Base-by-base conservation (phyloP, 2,888 invertebrate species). In the Amaurobius ferox region DNA sequence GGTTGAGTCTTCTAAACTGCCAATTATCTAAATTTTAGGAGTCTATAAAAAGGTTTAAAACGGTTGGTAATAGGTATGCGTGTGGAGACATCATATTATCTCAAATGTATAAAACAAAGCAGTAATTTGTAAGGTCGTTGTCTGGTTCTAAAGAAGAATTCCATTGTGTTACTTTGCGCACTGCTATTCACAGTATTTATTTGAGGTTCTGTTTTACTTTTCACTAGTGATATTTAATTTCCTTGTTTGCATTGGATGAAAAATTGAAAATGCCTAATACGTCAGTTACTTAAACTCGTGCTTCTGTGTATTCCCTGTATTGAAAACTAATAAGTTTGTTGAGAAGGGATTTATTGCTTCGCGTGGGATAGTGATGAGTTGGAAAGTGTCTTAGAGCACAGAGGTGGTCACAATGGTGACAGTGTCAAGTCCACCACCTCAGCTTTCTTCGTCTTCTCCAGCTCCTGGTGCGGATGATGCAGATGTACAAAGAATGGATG, bases 271-370 rank as follows among this genome's bases (percentile, higher is more conserved):
- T 80, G 80, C 44, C 28, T 9, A 61, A 80, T 67, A 73, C 73
- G n/a, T 80, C 80, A 3, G 73, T 80, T 16, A 80, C 80, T 39
- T 80, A 80, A 80, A 16, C 19, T n/a, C 11, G 23, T 55, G 55
- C 6, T 23, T 44, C 44, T 11, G 44, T 16, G 16, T 16, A 16
- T 11, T n/a, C n/a, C n/a, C n/a, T n/a, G n/a, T n/a, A n/a, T n/a
- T n/a, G n/a, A n/a, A n/a, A n/a, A n/a, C n/a, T n/a, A n/a, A n/a
- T n/a, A n/a, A n/a, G n/a, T n/a, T n/a, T n/a, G n/a, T n/a, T n/a
- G n/a, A n/a, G n/a, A n/a, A n/a, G n/a, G n/a, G n/a, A n/a, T n/a
- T n/a, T n/a, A n/a, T 48, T 0, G 0, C 30, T 26, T 26, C 3
- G 61, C 61, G 19, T 30, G 64, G 16, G 2, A 32, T 28, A 30